phyloP scores from a whole-genome alignment of 2,888 invertebrate species.

The Urechis unicinctus region DNA sequence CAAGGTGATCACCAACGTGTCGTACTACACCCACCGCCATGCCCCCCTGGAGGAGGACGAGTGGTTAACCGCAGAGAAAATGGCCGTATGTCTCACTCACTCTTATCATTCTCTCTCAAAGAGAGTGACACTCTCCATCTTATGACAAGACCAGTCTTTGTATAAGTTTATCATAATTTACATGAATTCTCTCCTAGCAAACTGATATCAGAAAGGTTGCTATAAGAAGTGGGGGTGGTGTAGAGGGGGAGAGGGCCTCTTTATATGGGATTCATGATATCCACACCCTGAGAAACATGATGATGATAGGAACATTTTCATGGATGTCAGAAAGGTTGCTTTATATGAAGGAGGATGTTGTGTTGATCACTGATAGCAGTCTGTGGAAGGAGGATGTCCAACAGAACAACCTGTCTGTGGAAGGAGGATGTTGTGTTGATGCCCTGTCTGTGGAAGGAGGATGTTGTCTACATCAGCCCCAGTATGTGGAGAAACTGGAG shows the following conservation, averaged over 20 bases:
- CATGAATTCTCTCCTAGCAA: no score
- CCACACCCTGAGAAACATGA: no score
- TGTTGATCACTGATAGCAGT: no score
- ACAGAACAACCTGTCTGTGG: conserved; percentile 89
- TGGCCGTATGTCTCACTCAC: conserved; percentile 72
- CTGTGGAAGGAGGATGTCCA: conserved; percentile 91
- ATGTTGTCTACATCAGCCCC: conserved; percentile 91
- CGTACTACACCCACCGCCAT: conserved; percentile 69
- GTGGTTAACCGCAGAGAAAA: conserved; percentile 87
- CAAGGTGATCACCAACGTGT: conserved; percentile 80
- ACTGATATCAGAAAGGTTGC: no score
- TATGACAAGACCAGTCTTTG: no score
- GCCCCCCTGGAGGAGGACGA: conserved; percentile 59
- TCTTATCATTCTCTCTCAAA: background rate
- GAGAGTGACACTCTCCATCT: no score
- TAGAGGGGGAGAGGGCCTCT: no score
- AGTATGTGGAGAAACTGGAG: conserved; percentile 92
- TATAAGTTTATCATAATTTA: no score
- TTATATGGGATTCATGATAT: no score
- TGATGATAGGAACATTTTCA: background rate
- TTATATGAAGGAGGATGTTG: no score
- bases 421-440: conserved; percentile 87
- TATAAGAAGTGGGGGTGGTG: no score
- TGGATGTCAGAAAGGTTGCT: no score
- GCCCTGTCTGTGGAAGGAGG: conserved; percentile 90